Evolutionary conservation across 2,797 vertebrate genomes (phyloP), one percentile per base, ranked within the genome.

Genomic region (Mycteria americana): DNA sequence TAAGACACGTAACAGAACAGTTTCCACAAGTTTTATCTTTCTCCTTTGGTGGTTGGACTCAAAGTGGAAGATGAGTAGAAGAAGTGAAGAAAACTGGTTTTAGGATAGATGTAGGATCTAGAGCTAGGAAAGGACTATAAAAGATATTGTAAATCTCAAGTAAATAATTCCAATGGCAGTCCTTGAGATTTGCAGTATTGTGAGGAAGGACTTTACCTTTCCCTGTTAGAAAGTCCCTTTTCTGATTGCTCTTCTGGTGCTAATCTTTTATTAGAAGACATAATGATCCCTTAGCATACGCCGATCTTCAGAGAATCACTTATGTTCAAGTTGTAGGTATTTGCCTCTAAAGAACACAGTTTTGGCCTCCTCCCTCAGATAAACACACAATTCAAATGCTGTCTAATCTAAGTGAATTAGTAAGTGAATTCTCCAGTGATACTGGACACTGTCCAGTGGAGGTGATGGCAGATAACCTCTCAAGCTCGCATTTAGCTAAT

Each of bases 341-440:
- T 59, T 89, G 19, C 31, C 39, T 88, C 48, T 67, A 80, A 46
- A 72, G 39, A 89, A 13, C 43, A 91, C 2, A 39, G 11, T 77
- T 67, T 79, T 62, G 56, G 11, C 31, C 23, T 77, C 7, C 13
- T 89, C 11, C 22, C 13, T 67, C 56, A 77, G 72, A 63, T 72
- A 96, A 95, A 88, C 22, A 45, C 35, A 37, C 31, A 50, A n/a
- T 68, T 88, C n/a, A 92, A 90, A 41, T 62, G 54, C 35, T 84
- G 74, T 90, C 82, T 90, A 93, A 86, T 92, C 82, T 80, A 84
- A 62, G 65, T 28, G 45, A 94, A 77, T 92, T 93, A 93, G 48
- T 86, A 59, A 54, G 39, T 83, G 68, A 91, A 89, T 88, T 93
- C 51, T 92, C 16, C 69, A 53, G 18, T 92, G 64, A 94, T 91